Conservation (phyloP, 2,888 invertebrate species). For the Apamea sordens region DNA sequence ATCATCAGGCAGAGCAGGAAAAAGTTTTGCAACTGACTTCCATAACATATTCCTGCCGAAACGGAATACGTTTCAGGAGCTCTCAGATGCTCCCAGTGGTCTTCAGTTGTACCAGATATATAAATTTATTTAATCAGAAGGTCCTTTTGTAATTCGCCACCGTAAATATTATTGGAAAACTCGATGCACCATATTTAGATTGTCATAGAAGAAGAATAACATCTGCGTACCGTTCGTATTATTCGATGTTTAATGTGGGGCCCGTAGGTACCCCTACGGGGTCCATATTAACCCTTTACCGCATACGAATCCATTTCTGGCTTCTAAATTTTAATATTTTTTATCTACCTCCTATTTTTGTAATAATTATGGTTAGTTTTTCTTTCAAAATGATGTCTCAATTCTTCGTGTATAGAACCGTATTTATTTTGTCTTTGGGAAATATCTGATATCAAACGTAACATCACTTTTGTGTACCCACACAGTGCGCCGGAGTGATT, state of each 20-base stretch:
- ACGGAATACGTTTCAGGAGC: background rate
- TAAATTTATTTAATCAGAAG: background rate
- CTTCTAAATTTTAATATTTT: too few relatives aligned
- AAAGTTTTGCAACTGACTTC: background rate
- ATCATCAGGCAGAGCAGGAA: background rate
- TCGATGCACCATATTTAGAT: background rate
- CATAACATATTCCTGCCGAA: background rate
- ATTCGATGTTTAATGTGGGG: too few relatives aligned
- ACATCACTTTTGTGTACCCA: too few relatives aligned
- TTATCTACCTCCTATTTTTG: too few relatives aligned
- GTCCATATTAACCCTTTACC: background rate
- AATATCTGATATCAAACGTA: too few relatives aligned
- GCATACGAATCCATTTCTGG: too few relatives aligned
- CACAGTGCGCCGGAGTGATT: too few relatives aligned
- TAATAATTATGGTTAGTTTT: too few relatives aligned
- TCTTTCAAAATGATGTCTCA: too few relatives aligned
- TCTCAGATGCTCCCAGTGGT: background rate
- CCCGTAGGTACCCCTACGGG: background rate
- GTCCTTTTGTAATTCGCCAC: background rate
- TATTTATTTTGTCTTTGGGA: too few relatives aligned
- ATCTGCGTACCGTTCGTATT: background rate
- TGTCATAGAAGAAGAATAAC: background rate
- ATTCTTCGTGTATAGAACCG: too few relatives aligned
- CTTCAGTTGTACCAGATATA: background rate
- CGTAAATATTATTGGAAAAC: conserved; percentile 6